Evolutionary conservation across 2,113 vertebrate genomes (phyloP).

Genomic region (Saguinus imperator): DNA sequence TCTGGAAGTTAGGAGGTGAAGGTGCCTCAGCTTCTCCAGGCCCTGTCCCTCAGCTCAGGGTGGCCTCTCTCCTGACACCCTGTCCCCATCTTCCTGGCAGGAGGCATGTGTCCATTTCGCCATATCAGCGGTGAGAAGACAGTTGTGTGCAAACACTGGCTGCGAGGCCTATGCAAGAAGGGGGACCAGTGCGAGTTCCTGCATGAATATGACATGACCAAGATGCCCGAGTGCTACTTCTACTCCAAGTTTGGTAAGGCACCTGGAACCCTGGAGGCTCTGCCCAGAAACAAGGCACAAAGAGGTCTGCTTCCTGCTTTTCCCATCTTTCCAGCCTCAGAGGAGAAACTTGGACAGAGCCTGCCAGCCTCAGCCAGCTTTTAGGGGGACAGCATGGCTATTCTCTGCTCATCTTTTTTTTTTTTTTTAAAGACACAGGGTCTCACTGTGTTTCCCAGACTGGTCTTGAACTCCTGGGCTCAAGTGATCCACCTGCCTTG

Average conservation of each 20-base stretch:
- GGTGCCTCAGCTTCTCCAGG: not conserved
- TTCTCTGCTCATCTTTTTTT: not conserved
- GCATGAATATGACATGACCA: slow-evolving; percentile 99
- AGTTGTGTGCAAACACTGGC: slow-evolving; percentile 99
- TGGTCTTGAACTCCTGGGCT: no score
- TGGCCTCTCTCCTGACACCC: not conserved
- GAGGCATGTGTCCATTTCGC: slow-evolving; percentile 98
- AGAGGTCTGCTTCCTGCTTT: not conserved
- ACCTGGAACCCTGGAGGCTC: not conserved
- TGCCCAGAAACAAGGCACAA: not conserved
- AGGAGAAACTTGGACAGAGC: not conserved
- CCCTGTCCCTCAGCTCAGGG: not conserved
- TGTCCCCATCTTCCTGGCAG: slow-evolving; percentile 74
- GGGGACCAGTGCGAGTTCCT: slow-evolving; percentile 99
- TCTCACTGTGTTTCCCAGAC: no score
- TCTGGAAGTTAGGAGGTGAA: not conserved
- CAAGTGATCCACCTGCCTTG: no score
- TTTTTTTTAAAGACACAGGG: no score
- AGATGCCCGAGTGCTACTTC: slow-evolving; percentile 99
- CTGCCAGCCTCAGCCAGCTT: not conserved
- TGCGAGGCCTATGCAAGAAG: slow-evolving; percentile 98
- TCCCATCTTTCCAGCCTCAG: not conserved
- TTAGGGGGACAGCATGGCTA: no score
- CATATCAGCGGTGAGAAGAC: slow-evolving; percentile 99
- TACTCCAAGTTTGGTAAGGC: slow-evolving; percentile 98